Conservation (phyloP, 2,113 vertebrate genomes). For the Amblyopsis rosae region DNA sequence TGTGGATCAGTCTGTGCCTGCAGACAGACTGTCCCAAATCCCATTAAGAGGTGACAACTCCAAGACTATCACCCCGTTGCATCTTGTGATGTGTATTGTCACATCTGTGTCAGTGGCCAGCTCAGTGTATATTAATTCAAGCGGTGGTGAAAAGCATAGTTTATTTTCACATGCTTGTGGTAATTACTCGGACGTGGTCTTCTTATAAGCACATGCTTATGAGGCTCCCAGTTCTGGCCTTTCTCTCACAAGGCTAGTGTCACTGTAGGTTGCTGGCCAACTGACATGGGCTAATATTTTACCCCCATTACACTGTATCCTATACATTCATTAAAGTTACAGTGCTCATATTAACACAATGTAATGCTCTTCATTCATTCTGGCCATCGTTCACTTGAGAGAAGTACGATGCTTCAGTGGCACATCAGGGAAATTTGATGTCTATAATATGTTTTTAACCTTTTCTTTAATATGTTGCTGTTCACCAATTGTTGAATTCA, state of each 20-base stretch:
- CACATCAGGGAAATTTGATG: no score
- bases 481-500: no score
- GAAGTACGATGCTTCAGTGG: no score
- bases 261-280: no score
- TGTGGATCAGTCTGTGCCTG: conserved; percentile 18
- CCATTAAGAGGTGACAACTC: conserved; percentile 45
- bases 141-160: conserved; percentile 10
- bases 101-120: conserved; percentile 33
- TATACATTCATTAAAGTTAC: no score
- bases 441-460: no score
- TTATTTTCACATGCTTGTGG: conserved; percentile 48
- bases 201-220: conserved; percentile 21
- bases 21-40: conserved; percentile 37
- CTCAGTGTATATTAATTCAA: conserved; percentile 27
- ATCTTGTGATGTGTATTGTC: conserved; percentile 57
- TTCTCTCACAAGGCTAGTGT: conserved; percentile 9
- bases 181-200: conserved; percentile 60
- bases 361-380: no score
- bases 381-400: no score
- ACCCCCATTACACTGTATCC: no score
- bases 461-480: no score
- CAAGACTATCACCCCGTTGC: conserved; percentile 29
- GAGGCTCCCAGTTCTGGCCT: conserved; percentile 1
- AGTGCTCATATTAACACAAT: no score
- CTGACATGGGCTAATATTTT: no score